Evolutionary conservation across 2,113 vertebrate species (phyloP).

Genomic region (Brienomyrus brachyistius): DNA sequence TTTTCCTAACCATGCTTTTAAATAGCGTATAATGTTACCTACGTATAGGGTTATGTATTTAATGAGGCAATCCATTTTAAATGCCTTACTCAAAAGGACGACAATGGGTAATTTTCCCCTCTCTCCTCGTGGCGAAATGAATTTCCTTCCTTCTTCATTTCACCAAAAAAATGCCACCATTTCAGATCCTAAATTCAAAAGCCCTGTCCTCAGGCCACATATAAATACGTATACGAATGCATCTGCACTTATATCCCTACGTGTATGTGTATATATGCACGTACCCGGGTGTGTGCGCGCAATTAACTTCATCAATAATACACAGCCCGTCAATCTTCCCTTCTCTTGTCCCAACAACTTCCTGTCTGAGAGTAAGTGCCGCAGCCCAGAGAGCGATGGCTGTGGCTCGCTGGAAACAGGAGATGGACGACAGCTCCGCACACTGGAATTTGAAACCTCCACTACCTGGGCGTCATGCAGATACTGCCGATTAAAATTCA

Average conservation of each 20-base stretch:
- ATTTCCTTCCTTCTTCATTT: conserved; percentile 7
- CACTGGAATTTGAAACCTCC: background rate
- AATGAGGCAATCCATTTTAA: conserved; percentile 2
- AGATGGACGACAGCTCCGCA: background rate
- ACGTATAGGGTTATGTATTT: conserved; percentile 7
- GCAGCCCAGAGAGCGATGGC: background rate
- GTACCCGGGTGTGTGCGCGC: background rate
- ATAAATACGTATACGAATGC: background rate
- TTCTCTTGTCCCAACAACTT: background rate
- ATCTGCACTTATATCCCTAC: background rate
- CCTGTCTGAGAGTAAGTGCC: background rate
- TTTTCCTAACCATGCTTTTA: background rate
- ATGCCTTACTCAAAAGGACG: conserved; percentile 3
- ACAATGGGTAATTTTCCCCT: conserved; percentile 6
- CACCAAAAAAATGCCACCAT: background rate
- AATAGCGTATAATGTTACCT: conserved; percentile 1
- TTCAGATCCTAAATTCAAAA: background rate
- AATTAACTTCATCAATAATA: conserved; percentile 10
- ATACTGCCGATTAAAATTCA: background rate
- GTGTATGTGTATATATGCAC: background rate
- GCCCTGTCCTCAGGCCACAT: background rate
- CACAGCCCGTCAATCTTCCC: background rate
- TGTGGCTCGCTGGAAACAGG: background rate
- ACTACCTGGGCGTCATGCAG: background rate
- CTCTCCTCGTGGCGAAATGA: background rate